Base-by-base conservation (phyloP, 2,888 invertebrate species). In the Lithophane socia region DNA sequence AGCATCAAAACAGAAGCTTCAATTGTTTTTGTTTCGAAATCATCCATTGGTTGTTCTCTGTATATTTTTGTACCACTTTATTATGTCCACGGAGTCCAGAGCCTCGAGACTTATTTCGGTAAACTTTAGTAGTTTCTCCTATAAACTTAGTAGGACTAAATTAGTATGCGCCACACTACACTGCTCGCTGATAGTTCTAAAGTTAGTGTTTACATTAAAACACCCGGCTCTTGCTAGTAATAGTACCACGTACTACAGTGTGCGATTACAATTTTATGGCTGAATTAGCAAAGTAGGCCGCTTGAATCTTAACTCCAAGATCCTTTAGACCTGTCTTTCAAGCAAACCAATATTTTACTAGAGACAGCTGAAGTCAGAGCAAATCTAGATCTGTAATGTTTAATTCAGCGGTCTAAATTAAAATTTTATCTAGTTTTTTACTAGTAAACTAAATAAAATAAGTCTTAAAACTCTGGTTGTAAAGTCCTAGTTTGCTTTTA, bases 121-220 rank as follows among this genome's bases (percentile, higher is more conserved):
- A 37, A 72, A 74, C 61, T 63, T 72, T 1, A 56, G 63, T 58
- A 37, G 66, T 77, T 72, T 56, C 37, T 64, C 42, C 16, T 21
- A 49, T 70, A 73, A 58, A 70, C 60, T 64, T 18, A 75, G 58
- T 13, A 29, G 60, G 12, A 52, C 63, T 70, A 75, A 85, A 82
- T 85, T 82, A 81, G 72, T 85, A 74, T 82, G 74, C 78, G 21
- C 54, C 47, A 21, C 61, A 72, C 74, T 44, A 67, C 60, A 69
- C 49, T 72, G 63, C 58, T 85, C 49, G 16, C 52, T 64, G 58
- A 74, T 81, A 73, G 70, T 64, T 72, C 37, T 76, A 68, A 79
- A 79, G 77, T 65, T 79, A 65, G 71, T 77, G 77, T 82, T 74
- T 70, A 66, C 67, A 68, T 69, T 79, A 69, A 70, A 82, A 75